A percentile compares a stretch with the other conserved stretches of the same genome.
Evolutionary conservation across 2,797 vertebrate species (phyloP).

Genomic region (Sebastes kiyomatsui): DNA sequence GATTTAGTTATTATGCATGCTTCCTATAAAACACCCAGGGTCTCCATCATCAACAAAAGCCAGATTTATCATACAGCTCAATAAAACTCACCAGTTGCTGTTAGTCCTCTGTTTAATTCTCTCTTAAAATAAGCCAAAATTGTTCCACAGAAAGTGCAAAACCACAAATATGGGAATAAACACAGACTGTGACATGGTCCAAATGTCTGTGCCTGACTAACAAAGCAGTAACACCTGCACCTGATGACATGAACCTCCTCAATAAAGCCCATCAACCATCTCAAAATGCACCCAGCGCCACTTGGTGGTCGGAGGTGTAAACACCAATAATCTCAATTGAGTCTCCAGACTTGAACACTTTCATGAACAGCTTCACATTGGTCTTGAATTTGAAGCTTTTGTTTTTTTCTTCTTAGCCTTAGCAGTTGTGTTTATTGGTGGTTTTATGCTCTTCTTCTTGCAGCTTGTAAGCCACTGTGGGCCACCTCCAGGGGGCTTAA

Average conservation of each 20-base stretch:
- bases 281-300: background rate
- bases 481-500: conserved; percentile 45
- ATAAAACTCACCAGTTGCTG: background rate
- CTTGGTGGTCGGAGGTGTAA: background rate
- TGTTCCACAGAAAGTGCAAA: background rate
- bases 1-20: background rate
- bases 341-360: background rate
- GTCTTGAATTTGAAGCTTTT: background rate
- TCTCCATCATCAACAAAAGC: background rate
- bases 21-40: background rate
- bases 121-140: background rate
- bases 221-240: background rate
- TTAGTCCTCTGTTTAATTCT: background rate
- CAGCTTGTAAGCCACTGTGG: conserved; percentile 32
- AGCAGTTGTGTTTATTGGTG: conserved; percentile 30
- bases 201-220: background rate
- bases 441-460: conserved; percentile 44
- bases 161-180: background rate
- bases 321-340: background rate
- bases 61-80: background rate
- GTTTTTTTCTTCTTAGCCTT: background rate
- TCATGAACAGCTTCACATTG: background rate
- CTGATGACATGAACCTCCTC: background rate
- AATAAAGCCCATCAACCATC: background rate
- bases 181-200: background rate